phyloP scores from a whole-genome alignment of 2,113 vertebrate genomes.

The Sapajus apella region DNA sequence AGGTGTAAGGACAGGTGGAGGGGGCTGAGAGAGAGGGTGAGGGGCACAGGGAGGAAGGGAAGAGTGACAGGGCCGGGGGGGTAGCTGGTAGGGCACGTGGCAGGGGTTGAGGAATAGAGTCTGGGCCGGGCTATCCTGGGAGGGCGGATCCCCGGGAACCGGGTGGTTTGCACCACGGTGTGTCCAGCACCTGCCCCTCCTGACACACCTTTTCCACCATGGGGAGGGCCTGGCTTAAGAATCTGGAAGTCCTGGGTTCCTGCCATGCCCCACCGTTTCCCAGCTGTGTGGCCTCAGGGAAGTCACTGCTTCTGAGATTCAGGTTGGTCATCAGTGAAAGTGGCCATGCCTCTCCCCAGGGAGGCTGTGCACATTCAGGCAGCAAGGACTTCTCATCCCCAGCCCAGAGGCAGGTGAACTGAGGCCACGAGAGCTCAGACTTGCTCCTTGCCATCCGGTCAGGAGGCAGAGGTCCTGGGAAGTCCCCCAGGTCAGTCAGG shows the following conservation, averaged over 20 bases:
- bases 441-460: neutral
- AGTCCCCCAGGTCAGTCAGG: neutral
- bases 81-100: too few relatives aligned
- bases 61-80: too few relatives aligned
- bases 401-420: neutral
- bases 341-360: neutral
- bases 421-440: neutral
- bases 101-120: neutral
- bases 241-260: neutral
- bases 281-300: neutral
- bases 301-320: neutral
- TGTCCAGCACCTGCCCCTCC: neutral
- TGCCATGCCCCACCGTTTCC: fast-evolving
- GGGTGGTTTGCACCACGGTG: neutral
- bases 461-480: neutral
- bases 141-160: fast-evolving
- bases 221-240: too few relatives aligned
- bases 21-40: neutral
- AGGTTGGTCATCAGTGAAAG: neutral
- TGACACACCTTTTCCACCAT: fast-evolving
- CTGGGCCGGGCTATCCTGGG: neutral
- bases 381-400: neutral
- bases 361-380: fast-evolving
- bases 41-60: too few relatives aligned
- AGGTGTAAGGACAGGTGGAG: fast-evolving